A percentile compares a stretch with the other conserved stretches of the same genome.
phyloP scores from a whole-genome alignment of 2,113 vertebrate species.

The Emydura subglobosa region DNA sequence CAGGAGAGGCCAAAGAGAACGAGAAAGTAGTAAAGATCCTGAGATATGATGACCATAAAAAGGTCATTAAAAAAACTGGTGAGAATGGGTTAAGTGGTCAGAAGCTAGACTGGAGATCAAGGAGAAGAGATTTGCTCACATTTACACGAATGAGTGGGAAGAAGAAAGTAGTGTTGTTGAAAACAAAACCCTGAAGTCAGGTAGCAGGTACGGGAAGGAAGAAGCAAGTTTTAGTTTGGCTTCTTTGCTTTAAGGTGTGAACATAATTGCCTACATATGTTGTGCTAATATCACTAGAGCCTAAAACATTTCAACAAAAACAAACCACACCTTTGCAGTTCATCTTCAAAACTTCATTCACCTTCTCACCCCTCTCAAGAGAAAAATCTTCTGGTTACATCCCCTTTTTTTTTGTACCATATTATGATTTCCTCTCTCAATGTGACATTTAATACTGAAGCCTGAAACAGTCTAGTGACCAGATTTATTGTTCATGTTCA shows the following conservation, averaged over 20 bases:
- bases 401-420: background rate
- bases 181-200: background rate
- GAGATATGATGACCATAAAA: background rate
- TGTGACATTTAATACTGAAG: background rate
- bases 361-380: background rate
- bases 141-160: background rate
- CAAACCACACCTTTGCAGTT: background rate
- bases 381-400: background rate
- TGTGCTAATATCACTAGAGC: background rate
- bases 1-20: background rate
- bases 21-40: background rate
- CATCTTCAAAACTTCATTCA: background rate
- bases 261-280: background rate
- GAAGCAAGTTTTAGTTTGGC: background rate
- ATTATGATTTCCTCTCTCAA: background rate
- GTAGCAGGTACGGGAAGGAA: background rate
- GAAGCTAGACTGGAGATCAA: background rate
- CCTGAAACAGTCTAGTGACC: background rate
- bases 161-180: rapidly evolving
- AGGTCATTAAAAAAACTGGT: background rate
- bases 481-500: background rate
- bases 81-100: background rate
- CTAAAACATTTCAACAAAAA: constrained; percentile 10
- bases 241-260: background rate
- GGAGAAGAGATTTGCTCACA: background rate